These are phyloP conservation scores for Athalia cordata DNA, from an alignment of 2,888 invertebrate species.

Conservation along the genomic window DNA sequence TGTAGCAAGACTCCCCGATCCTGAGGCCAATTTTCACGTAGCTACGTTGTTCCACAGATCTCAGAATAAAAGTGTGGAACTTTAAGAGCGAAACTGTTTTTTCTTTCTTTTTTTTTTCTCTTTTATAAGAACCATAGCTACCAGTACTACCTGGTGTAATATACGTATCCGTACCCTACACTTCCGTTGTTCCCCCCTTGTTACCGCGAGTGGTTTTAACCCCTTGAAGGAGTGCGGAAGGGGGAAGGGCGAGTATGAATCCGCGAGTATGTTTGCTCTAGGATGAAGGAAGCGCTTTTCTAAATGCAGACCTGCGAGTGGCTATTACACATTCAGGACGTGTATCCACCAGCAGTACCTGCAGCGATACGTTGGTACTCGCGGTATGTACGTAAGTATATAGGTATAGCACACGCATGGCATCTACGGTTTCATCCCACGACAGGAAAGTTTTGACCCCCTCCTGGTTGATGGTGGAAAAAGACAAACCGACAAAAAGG, in stretches of 20 bases:
- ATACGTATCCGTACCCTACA: neutral
- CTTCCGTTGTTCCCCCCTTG: slow-evolving; percentile 35
- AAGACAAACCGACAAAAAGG: slow-evolving; percentile 28
- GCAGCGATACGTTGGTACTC: neutral
- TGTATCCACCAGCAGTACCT: slow-evolving; percentile 14
- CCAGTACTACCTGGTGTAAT: neutral
- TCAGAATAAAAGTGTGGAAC: too few species aligned
- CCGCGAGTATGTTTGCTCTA: slow-evolving; percentile 40
- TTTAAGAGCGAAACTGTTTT: too few species aligned
- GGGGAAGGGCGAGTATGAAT: slow-evolving; percentile 30
- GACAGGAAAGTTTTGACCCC: neutral
- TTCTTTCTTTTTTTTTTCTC: too few species aligned
- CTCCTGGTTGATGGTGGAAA: neutral
- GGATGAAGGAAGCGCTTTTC: slow-evolving; percentile 56
- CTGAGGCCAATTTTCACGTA: slow-evolving; percentile 7
- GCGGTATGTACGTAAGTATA: neutral
- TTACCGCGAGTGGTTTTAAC: slow-evolving; percentile 37
- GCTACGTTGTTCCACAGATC: too few species aligned
- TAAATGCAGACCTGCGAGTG: slow-evolving; percentile 64
- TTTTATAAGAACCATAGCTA: neutral
- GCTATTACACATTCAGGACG: slow-evolving; percentile 68
- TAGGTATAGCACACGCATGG: neutral
- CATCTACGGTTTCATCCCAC: neutral
- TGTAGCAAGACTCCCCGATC: neutral
- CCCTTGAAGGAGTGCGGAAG: slow-evolving; percentile 22